These are phyloP conservation scores for Periophthalmus modestus DNA, from an alignment of 2,113 vertebrate species.

Conservation along the genomic window DNA sequence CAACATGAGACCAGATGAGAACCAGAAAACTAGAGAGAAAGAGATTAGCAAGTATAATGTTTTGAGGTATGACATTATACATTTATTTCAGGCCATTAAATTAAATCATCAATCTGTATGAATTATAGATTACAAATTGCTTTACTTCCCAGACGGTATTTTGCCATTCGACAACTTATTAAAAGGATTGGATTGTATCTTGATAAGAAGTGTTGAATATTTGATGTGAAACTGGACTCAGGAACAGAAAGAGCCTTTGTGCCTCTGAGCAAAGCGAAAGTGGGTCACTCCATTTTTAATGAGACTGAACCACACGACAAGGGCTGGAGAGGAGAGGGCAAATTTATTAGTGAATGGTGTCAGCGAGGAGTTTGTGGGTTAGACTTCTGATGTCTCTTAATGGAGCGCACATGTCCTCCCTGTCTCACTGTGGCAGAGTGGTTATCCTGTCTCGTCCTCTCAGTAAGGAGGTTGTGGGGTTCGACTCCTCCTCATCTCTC, in stretches of 20 bases:
- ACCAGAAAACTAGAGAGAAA: too few relatives aligned
- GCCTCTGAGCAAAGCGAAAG: neutral
- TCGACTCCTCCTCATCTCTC: too few relatives aligned
- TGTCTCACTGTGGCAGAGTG: too few relatives aligned
- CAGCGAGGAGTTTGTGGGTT: neutral
- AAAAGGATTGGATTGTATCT: neutral
- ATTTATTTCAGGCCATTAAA: too few relatives aligned
- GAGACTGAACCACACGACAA: neutral
- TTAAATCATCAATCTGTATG: neutral
- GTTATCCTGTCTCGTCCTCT: neutral
- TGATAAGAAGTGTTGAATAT: neutral
- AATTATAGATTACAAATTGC: neutral
- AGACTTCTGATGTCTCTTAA: too few relatives aligned
- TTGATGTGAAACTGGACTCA: constrained; percentile 7
- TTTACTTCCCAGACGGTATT: neutral
- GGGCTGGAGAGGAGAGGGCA: neutral
- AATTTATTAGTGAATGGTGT: neutral
- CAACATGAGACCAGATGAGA: neutral
- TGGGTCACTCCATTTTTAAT: constrained; percentile 10
- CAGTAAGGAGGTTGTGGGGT: too few relatives aligned
- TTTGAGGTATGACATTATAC: too few relatives aligned
- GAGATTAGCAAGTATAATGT: neutral
- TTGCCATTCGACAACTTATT: neutral
- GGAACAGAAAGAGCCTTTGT: constrained; percentile 3
- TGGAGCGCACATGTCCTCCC: too few relatives aligned